These are phyloP conservation scores for Myrmecobius fasciatus DNA, from an alignment of 2,113 vertebrate species.

Conservation along the genomic window DNA sequence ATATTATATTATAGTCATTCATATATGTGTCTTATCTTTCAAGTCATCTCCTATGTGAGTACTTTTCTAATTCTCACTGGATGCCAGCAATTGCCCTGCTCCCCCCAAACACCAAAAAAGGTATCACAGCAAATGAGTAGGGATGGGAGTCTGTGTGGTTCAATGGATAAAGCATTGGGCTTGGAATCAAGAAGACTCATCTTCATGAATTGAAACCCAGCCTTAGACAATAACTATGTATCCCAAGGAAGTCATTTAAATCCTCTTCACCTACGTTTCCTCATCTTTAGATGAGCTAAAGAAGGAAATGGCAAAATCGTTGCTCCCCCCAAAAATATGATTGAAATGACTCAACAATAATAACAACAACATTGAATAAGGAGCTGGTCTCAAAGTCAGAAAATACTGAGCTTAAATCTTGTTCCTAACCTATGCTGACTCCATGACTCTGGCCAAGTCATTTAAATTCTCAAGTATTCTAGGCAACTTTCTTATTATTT, in stretches of 20 bases:
- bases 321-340: not conserved
- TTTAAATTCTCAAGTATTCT: not conserved
- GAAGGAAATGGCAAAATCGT: not conserved
- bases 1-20: too few species aligned
- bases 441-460: not conserved
- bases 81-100: too few species aligned
- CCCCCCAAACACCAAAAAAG: too few species aligned
- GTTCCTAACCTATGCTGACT: not conserved
- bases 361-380: not conserved
- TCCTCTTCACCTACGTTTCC: not conserved
- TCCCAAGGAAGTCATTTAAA: not conserved
- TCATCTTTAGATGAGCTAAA: not conserved
- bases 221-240: not conserved
- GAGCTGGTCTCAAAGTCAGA: not conserved
- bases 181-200: not conserved
- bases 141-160: not conserved
- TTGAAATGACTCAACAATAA: not conserved
- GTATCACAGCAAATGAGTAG: too few species aligned
- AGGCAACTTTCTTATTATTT: not conserved
- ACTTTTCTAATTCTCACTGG: too few species aligned
- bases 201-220: too few species aligned
- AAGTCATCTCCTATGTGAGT: too few species aligned
- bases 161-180: not conserved
- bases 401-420: not conserved
- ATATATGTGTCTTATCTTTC: too few species aligned